Base-by-base conservation (phyloP, 2,888 invertebrate genomes). In the Sinopyrophorus schimmeli region DNA sequence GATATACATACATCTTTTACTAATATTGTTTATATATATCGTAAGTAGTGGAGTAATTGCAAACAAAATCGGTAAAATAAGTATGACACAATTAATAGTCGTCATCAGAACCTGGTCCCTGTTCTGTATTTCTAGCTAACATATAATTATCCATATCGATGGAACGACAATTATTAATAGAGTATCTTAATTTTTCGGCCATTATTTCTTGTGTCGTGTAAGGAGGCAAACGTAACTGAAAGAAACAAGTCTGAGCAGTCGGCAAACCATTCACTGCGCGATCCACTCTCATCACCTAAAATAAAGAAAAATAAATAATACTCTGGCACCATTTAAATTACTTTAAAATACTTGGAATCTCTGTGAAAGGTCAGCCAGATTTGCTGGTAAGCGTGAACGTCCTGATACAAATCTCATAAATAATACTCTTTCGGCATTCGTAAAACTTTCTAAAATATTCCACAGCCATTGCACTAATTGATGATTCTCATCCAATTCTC, bases 81-180 rank as follows among this genome's bases (percentile, higher is more conserved):
- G n/a, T n/a, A n/a, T n/a, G n/a, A n/a, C 21, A 20, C n/a, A 44
- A 40, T 48, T 63, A 70, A 64, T 70, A 72, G 50, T 77, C 77
- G 39, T 77, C 77, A 41, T 78, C 77, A 4, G 77, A 77, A 26
- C 69, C 71, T 32, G 69, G 68, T 5, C 71, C 74, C 17, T 73
- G 68, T 46, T 77, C 77, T 4, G 74, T 73, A 59, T 83, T 83
- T 37, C 83, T 73, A 1, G 80, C 79, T 49, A 84, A 72, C 83
- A 83, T 83, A 68, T 83, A 83, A 66, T 82, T 82, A 67, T 84
- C 83, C 82, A 83, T 81, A 67, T 84, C 83, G 40, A 84, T 84
- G 4, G 81, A 81, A 18, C 80, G 77, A 59, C 83, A 84, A 66
- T 83, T 81, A 64, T 81, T 80, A 49, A 84, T 83, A 32, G 83